Conservation (phyloP, 2,113 vertebrate species). For the Cyprinodon tularosa region DNA sequence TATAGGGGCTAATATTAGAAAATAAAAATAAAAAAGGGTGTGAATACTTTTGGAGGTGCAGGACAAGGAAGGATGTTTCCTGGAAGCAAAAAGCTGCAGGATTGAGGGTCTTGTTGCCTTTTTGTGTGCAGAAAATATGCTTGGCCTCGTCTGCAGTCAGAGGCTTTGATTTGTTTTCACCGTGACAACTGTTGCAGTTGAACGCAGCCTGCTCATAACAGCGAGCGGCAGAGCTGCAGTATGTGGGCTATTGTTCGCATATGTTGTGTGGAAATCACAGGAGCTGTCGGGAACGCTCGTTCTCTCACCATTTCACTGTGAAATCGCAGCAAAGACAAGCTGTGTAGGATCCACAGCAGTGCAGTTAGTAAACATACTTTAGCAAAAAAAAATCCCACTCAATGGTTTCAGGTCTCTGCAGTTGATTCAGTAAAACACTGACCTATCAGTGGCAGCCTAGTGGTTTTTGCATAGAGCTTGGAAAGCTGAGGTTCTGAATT, state of each 20-base stretch:
- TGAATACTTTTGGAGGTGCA: background rate
- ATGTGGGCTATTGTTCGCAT: conserved; percentile 15
- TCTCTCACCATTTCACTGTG: background rate
- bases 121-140: conserved; percentile 2
- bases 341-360: background rate
- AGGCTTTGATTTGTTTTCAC: conserved; percentile 6
- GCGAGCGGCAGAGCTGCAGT: conserved; percentile 3
- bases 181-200: conserved; percentile 10
- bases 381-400: background rate
- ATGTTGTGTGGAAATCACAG: conserved; percentile 5
- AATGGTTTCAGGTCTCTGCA: background rate
- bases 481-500: too few species aligned
- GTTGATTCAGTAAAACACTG: conserved; percentile 38
- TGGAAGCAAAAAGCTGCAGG: background rate
- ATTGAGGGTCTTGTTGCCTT: background rate
- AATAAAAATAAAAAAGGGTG: background rate
- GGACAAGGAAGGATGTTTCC: background rate
- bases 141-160: background rate
- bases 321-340: background rate
- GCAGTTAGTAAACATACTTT: background rate
- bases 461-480: too few species aligned
- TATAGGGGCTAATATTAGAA: background rate
- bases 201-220: conserved; percentile 13
- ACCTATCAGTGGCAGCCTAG: background rate
- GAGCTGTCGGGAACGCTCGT: background rate